These are phyloP conservation scores for Diplodus puntazzo DNA, from an alignment of 2,797 vertebrate genomes.

Conservation along the genomic window DNA sequence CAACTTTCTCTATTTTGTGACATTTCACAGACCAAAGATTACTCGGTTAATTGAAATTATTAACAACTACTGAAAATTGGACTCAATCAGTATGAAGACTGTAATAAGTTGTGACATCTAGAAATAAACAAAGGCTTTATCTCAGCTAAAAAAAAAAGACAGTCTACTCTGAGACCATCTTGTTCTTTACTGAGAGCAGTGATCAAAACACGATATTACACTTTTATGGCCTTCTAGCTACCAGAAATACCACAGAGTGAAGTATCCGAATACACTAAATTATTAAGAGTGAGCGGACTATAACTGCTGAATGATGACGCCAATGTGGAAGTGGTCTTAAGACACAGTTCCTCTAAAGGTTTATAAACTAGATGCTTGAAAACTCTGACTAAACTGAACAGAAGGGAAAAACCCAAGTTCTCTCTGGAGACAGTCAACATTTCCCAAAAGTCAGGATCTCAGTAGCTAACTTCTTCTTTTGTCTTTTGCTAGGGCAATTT, in stretches of 20 bases:
- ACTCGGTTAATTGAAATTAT: rapidly evolving
- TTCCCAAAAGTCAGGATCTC: background rate
- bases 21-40: background rate
- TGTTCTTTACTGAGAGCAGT: too few relatives aligned
- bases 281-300: constrained; percentile 9
- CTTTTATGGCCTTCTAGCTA: background rate
- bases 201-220: background rate
- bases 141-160: background rate
- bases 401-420: constrained; percentile 47
- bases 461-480: constrained; percentile 7
- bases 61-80: background rate
- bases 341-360: constrained; percentile 45
- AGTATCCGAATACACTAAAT: background rate
- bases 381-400: constrained; percentile 6
- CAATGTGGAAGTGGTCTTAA: constrained; percentile 35
- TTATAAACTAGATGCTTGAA: constrained; percentile 10
- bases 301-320: background rate
- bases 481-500: background rate
- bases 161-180: too few relatives aligned
- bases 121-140: background rate
- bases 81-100: background rate
- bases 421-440: constrained; percentile 8
- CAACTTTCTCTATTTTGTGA: background rate
- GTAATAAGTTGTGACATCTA: background rate
- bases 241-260: background rate